Evolutionary conservation across 2,888 invertebrate species (phyloP).

Genomic region (Epinotia ramella): DNA sequence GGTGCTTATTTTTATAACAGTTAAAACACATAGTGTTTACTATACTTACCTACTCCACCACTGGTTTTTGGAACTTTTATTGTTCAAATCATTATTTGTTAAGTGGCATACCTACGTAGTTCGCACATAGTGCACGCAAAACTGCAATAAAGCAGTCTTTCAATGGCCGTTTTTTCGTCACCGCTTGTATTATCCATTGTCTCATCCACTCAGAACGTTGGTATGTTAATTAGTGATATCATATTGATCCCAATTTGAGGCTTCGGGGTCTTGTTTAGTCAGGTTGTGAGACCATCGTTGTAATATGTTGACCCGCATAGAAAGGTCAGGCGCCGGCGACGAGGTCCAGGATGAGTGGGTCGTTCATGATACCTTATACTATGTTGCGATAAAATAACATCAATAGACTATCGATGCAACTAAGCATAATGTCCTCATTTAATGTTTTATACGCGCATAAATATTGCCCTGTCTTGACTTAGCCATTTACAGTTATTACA

Average conservation of each 20-base stretch:
- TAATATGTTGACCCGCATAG: conserved; percentile 70
- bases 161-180: conserved; percentile 34
- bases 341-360: conserved; percentile 59
- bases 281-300: conserved; percentile 64
- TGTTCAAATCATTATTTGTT: background rate
- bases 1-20: background rate
- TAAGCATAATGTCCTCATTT: conserved; percentile 50
- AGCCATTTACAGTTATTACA: conserved; percentile 36
- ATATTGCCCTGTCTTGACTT: conserved; percentile 45
- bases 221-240: conserved; percentile 39
- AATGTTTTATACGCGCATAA: conserved; percentile 51
- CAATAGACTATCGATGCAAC: conserved; percentile 48
- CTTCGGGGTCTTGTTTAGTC: conserved; percentile 53
- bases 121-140: conserved; percentile 39
- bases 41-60: background rate
- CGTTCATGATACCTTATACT: conserved; percentile 52
- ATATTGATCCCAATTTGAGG: conserved; percentile 40
- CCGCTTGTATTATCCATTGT: conserved; percentile 45
- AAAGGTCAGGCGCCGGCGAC: conserved; percentile 70
- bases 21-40: background rate
- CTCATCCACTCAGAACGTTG: conserved; percentile 44
- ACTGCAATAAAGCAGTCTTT: conserved; percentile 27
- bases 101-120: conserved; percentile 19
- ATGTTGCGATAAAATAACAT: conserved; percentile 48
- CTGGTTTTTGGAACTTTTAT: background rate